Percentiles rank a stretch among this genome's conserved stretches.
Conservation (phyloP, 2,888 invertebrate genomes). For the Luffia ferchaultella region DNA sequence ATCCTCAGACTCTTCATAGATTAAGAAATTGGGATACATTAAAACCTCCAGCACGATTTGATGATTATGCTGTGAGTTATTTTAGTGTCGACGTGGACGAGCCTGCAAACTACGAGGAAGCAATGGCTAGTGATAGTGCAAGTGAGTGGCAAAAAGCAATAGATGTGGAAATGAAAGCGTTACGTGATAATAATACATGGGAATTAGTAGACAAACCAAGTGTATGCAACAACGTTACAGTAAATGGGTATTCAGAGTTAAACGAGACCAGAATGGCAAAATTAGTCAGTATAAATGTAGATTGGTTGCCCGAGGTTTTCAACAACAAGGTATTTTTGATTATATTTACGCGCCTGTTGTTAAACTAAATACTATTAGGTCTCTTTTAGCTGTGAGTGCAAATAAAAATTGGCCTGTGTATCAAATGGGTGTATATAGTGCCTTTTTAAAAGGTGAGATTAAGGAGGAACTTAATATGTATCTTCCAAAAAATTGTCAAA, state of each 20-base stretch:
- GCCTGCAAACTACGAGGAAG: conserved; percentile 18
- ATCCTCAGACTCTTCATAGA: neutral
- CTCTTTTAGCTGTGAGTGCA: neutral
- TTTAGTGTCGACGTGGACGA: conserved; percentile 15
- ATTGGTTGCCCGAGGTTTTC: neutral
- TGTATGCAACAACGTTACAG: conserved; percentile 15
- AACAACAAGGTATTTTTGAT: too few relatives aligned
- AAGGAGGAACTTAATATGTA: neutral
- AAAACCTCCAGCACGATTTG: conserved; percentile 3
- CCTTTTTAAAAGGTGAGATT: neutral
- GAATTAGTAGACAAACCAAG: conserved; percentile 9
- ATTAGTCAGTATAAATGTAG: neutral
- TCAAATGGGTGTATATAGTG: conserved; percentile 1
- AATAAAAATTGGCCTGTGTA: neutral
- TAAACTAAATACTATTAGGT: neutral
- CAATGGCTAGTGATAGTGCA: conserved; percentile 13
- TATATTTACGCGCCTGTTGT: neutral
- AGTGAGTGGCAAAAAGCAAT: conserved; percentile 15
- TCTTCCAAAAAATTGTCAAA: too few relatives aligned
- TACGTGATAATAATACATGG: conserved; percentile 18
- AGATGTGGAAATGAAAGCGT: conserved; percentile 16
- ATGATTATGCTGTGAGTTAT: neutral
- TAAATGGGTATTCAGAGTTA: conserved; percentile 20
- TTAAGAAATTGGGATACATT: conserved; percentile 3
- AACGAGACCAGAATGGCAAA: conserved; percentile 10